Base-by-base conservation (phyloP, 2,888 invertebrate genomes). In the Caenorhabditis sp. region DNA sequence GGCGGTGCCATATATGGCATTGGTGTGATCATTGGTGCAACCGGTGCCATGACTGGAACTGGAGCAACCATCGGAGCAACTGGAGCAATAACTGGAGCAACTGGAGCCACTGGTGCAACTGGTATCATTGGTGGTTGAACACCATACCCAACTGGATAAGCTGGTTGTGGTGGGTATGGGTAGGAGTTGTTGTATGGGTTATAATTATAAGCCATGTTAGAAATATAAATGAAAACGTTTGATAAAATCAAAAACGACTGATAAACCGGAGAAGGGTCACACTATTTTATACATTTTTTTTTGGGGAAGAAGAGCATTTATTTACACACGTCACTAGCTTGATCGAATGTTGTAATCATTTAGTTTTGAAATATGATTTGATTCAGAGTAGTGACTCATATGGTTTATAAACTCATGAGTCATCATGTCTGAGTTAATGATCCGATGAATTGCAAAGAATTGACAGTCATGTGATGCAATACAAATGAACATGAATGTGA, bases 151-250 rank as follows among this genome's bases (percentile, higher is more conserved):
- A 25, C 31, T 56, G 60, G 60, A 36, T 49, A 53, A 17, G 23
- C 54, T 5, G 56, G 17, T 38, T 59, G 49, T 36, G 61, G 63
- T 65, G 73, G 73, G 59, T 68, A 68, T 65, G 62, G 68, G 63
- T 68, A 68, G 1, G 62, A 49, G 27, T 54, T 49, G 68, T 73
- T 73, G 68, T 73, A 73, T 49, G 73, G 73, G 52, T 73, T 73
- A 61, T 67, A 67, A 56, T 66, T 66, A 62, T 72, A 72, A n/a
- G 72, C 72, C 72, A 72, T 72, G 12, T 23, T 63, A 1, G 49
- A 25, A 36, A 53, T 54, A 36, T n/a, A 23, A 1, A 27, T 25
- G 21, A 23, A 36, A 54, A 54, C 0, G 53, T n/a, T 10, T 20
- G 60, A 61, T 5, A 20, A 56, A 38, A n/a, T n/a, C n/a, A n/a